Percentiles rank a stretch among this genome's conserved stretches.
phyloP scores from a whole-genome alignment of 64 coral and sea anemone genomes.

The Actinia equina region DNA sequence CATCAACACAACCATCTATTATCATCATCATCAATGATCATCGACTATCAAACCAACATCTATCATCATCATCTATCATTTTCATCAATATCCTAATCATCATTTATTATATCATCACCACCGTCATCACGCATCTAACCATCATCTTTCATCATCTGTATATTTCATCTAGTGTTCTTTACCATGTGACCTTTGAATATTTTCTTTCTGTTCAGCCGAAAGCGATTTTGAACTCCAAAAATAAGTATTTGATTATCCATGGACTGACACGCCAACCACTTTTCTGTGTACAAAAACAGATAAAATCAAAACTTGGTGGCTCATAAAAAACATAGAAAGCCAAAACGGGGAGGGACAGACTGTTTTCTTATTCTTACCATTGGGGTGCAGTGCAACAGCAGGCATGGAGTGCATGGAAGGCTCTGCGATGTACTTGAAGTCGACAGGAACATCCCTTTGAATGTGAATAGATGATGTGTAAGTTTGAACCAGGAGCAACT shows the following conservation, averaged over 20 bases:
- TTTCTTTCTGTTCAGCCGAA: slow-evolving; percentile 95
- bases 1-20: neutral
- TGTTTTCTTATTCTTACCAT: slow-evolving; percentile 47
- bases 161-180: neutral
- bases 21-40: neutral
- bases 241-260: slow-evolving; percentile 99
- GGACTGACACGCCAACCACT: slow-evolving; percentile 97
- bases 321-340: neutral
- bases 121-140: neutral
- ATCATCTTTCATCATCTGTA: neutral
- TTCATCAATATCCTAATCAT: neutral
- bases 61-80: neutral
- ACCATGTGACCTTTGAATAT: slow-evolving; percentile 99
- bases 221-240: slow-evolving; percentile 94
- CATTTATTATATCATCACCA: neutral
- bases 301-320: neutral
- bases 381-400: slow-evolving; percentile 85
- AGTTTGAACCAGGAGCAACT: neutral
- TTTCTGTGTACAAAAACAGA: slow-evolving; percentile 46
- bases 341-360: neutral
- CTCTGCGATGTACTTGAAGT: slow-evolving; percentile 96
- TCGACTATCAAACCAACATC: no score
- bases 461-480: neutral
- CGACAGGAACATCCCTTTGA: slow-evolving; percentile 93
- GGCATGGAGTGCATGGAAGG: slow-evolving; percentile 99